phyloP scores from a whole-genome alignment of 2,797 vertebrate species.

The Liparis tanakae region DNA sequence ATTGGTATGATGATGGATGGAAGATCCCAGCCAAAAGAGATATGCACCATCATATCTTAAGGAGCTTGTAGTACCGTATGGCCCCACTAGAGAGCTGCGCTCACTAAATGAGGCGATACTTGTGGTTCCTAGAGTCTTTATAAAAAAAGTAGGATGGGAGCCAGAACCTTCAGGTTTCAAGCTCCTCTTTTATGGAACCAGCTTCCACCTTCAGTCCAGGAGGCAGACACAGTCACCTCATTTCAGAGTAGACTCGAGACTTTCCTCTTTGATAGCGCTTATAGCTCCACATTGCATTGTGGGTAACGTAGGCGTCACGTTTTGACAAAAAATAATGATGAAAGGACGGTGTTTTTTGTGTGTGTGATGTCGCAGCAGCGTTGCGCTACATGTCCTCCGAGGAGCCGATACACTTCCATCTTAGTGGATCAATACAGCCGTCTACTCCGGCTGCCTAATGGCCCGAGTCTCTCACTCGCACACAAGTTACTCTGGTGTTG shows the following conservation, averaged over 20 bases:
- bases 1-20: slow-evolving; percentile 46
- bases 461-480: not conserved
- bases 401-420: not conserved
- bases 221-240: too few species aligned
- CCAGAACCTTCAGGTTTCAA: too few species aligned
- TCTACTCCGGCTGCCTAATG: not conserved
- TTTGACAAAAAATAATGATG: not conserved
- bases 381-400: not conserved
- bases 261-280: too few species aligned
- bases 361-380: not conserved
- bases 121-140: too few species aligned
- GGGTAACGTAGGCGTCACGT: not conserved
- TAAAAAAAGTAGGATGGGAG: too few species aligned
- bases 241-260: too few species aligned
- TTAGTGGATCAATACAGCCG: slow-evolving; percentile 5
- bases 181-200: too few species aligned
- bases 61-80: too few species aligned
- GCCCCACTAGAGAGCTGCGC: too few species aligned
- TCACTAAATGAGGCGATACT: too few species aligned
- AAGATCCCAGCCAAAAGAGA: slow-evolving; percentile 10
- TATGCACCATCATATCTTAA: too few species aligned
- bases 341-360: not conserved
- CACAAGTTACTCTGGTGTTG: not conserved
- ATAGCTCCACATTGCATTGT: not conserved
- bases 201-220: too few species aligned